Percentiles rank a stretch among this genome's conserved stretches.
phyloP scores from a whole-genome alignment of 2,797 vertebrate genomes.

The Hydrolagus colliei region DNA sequence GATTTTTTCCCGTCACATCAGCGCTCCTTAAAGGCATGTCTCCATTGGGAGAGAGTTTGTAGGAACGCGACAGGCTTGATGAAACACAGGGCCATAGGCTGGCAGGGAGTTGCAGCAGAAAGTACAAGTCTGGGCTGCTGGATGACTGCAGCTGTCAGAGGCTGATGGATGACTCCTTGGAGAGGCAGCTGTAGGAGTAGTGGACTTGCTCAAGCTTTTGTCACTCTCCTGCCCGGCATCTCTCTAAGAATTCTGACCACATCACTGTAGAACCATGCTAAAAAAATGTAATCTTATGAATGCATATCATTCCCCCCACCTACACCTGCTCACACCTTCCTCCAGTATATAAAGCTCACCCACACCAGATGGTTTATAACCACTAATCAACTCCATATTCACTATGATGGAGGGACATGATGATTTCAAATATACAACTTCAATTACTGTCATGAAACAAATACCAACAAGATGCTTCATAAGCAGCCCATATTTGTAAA shows the following conservation, averaged over 20 bases:
- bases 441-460: background rate
- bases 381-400: background rate
- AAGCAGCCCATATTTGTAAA: too few species aligned
- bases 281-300: too few species aligned
- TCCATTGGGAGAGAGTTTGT: background rate
- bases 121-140: too few species aligned
- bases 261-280: too few species aligned
- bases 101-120: background rate
- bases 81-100: background rate
- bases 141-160: background rate
- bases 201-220: too few species aligned
- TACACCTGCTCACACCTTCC: background rate
- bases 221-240: background rate
- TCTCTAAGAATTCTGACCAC: background rate
- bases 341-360: background rate
- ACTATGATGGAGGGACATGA: background rate
- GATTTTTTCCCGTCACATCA: background rate
- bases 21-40: background rate
- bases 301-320: too few species aligned
- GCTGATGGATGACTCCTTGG: background rate
- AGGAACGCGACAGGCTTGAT: background rate
- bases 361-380: background rate
- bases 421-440: background rate
- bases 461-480: too few species aligned
- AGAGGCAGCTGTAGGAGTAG: background rate